Base-by-base conservation (phyloP, 1,140 invertebrate genomes). In the Thalassaphorura encarpata region DNA sequence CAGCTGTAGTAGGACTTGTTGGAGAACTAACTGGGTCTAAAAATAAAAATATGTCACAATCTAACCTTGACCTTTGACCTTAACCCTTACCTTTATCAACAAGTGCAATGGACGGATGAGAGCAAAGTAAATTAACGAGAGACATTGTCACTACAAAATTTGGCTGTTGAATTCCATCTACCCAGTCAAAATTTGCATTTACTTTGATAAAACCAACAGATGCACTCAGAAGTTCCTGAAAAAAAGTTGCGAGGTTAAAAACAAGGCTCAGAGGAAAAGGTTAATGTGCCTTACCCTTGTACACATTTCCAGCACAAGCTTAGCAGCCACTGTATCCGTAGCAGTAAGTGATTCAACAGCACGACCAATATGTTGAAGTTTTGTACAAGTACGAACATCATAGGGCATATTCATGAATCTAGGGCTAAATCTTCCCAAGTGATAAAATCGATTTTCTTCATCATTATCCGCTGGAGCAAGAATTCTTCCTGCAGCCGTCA, bases 71-170 rank as follows among this genome's bases (percentile, higher is more conserved):
- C 39, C 11, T 18, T 19, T 16, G 5, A 6, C 5, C 29, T 40
- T 24, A 3, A 61, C 47, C 23, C 40, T 26, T 52, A 72, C 71
- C 55, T 73, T 71, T 73, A 1, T 67, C n/a, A n/a, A n/a, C n/a
- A n/a, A n/a, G n/a, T n/a, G 73, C 68, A 5, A 77, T 40, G 15
- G 29, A 53, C 2, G 60, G 60, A 52, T 62, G 51, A 11, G 46
- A 21, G 47, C 63, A 76, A 4, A 81, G 66, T 13, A 82, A 73
- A 49, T 75, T 75, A 0, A 81, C 78, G 8, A 82, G 66, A 15
- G 78, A 75, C 68, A 81, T 79, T 2, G 78, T 80, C 0, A 82
- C 80, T 33, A 78, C 72, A 68, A 81, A 79, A 47, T 72, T 73
- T 59, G 67, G 68, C 26, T 58, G 56, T n/a, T 59, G 54, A 26